These are phyloP conservation scores for Sympetrum striolatum DNA, from an alignment of 2,888 invertebrate genomes.

Conservation along the genomic window DNA sequence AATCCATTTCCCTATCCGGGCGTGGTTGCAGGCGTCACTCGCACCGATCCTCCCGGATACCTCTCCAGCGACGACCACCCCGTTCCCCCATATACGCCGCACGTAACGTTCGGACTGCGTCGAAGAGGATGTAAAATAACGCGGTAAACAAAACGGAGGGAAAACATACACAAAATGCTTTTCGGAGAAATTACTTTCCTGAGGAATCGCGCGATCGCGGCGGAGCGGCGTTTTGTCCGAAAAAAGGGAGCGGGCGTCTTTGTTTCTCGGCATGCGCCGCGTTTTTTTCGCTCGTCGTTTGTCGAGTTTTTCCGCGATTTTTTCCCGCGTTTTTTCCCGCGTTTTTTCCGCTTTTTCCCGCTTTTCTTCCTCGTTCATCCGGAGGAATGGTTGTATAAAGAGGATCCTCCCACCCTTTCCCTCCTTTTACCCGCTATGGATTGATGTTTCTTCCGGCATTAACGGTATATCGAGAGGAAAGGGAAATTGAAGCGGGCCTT, in stretches of 20 bases:
- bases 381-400: not conserved
- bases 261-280: slow-evolving; percentile 27
- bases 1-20: slow-evolving; percentile 12
- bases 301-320: not conserved
- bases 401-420: not conserved
- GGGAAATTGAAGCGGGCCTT: not conserved
- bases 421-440: not conserved
- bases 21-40: not conserved
- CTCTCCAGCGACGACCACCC: not conserved
- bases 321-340: not conserved
- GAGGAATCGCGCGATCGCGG: not conserved
- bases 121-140: not conserved
- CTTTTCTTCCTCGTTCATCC: not conserved
- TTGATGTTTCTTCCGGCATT: not conserved
- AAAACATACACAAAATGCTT: not conserved
- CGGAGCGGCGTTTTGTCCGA: not conserved
- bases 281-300: not conserved
- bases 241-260: not conserved
- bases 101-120: not conserved
- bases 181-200: not conserved
- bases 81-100: not conserved
- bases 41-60: not conserved
- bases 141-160: not conserved
- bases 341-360: too few relatives aligned
- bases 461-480: not conserved